Evolutionary conservation across 2,888 invertebrate species (phyloP).

Genomic region (Dinocampus coccinellae): DNA sequence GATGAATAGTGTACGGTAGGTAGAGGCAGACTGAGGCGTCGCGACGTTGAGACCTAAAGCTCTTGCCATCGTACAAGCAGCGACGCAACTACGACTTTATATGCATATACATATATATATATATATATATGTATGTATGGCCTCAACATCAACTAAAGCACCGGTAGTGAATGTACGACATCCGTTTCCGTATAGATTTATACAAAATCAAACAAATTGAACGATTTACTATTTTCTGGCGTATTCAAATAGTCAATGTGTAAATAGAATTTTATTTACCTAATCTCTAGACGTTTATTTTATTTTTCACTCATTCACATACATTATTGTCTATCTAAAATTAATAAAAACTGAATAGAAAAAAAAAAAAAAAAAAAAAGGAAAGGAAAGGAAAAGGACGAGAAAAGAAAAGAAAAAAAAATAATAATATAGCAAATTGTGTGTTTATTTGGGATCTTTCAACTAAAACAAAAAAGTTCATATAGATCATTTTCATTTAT

Average conservation of each 20-base stretch:
- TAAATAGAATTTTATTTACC: background rate
- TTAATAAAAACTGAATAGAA: too few species aligned
- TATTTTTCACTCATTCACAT: background rate
- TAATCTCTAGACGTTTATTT: background rate
- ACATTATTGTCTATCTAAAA: too few species aligned
- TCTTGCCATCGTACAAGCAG: slow-evolving; percentile 36
- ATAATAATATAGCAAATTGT: too few species aligned
- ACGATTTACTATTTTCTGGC: slow-evolving; percentile 7
- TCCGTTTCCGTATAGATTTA: slow-evolving; percentile 7
- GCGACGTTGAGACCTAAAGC: slow-evolving; percentile 55
- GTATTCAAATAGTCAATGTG: background rate
- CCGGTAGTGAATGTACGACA: slow-evolving; percentile 15
- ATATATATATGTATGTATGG: background rate
- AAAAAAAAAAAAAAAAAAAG: too few species aligned
- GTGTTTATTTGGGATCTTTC: background rate
- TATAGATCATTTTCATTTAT: too few species aligned
- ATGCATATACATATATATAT: slow-evolving; percentile 4
- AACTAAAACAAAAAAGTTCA: background rate
- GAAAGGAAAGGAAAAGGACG: too few species aligned
- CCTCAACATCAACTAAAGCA: slow-evolving; percentile 23
- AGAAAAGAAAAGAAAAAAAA: too few species aligned
- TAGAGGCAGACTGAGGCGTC: slow-evolving; percentile 64
- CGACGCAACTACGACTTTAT: slow-evolving; percentile 5
- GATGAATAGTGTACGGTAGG: slow-evolving; percentile 50
- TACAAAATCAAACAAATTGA: slow-evolving; percentile 26